Base-by-base conservation (phyloP, 2,888 invertebrate species). In the Phaedon cochleariae region DNA sequence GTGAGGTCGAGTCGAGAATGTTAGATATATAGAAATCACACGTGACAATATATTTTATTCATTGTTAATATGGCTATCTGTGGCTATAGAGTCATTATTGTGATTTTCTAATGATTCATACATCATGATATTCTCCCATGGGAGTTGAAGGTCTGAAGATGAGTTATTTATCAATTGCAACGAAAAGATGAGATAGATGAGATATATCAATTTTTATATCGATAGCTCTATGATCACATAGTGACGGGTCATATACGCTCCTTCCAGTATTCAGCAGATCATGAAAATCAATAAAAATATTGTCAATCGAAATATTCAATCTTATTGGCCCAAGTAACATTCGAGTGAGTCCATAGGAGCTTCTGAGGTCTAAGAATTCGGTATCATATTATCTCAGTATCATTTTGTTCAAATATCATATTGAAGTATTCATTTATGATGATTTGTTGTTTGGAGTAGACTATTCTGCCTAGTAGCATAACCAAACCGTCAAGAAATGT, bases 41-140 rank as follows among this genome's bases (percentile, higher is more conserved):
- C n/a, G n/a, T n/a, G n/a, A n/a, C n/a, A n/a, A 29, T 52, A 52
- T 26, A n/a, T 52, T 26, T 29, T 10, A 52, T 26, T 52, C 18
- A 52, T 52, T 29, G 21, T 52, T 26, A n/a, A 52, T 22, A 52
- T 52, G 15, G n/a, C 9, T 52, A 52, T 21, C 10, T 12, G 51
- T 20, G 12, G n/a, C n/a, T 52, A 52, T 52, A 29, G 29, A 52
- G n/a, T 52, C 51, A 52, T 26, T n/a, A n/a, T 29, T 52, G 10
- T 52, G 12, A 52, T 26, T 52, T 52, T 22, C 22, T 12, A 52
- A 10, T 4, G 29, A 22, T 4, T 52, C 29, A 29, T 52, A 52
- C 26, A 52, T 52, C 21, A 12, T 51, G 6, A 51, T 6, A n/a
- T 51, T 51, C 29, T n/a, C 15, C 51, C 17, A 5, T 9, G n/a